Conservation (phyloP, 2,113 vertebrate genomes). For the Scortum barcoo region DNA sequence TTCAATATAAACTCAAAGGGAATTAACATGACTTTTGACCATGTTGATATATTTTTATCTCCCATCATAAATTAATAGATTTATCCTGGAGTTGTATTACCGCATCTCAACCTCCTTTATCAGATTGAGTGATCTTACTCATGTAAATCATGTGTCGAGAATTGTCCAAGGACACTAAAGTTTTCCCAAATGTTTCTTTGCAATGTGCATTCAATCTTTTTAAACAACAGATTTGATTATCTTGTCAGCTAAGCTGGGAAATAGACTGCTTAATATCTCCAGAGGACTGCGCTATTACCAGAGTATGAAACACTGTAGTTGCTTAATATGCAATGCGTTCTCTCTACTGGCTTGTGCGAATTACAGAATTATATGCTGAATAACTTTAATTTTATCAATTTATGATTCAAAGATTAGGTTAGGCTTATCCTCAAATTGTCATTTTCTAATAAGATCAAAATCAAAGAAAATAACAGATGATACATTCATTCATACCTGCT, state of each 20-base stretch:
- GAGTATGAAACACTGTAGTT: conserved; percentile 14
- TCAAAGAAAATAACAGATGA: background rate
- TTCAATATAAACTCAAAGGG: conserved; percentile 44
- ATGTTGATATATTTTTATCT: conserved; percentile 46
- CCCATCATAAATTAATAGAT: conserved; percentile 41
- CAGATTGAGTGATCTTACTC: conserved; percentile 17
- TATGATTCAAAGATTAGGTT: background rate
- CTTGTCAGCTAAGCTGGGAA: conserved; percentile 34
- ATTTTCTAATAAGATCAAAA: conserved; percentile 24
- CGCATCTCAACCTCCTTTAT: conserved; percentile 40
- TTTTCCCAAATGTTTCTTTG: conserved; percentile 56
- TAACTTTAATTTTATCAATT: background rate
- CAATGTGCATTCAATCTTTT: conserved; percentile 33
- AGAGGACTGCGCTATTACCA: conserved; percentile 17
- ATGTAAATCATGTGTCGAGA: conserved; percentile 12
- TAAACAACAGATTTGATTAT: conserved; percentile 56
- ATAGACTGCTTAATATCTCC: conserved; percentile 32
- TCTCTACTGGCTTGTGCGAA: background rate
- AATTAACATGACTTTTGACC: conserved; percentile 56
- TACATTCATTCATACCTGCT: too few species aligned
- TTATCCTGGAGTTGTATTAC: conserved; percentile 27
- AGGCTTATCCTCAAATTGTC: background rate
- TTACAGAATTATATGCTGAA: background rate
- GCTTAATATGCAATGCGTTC: conserved; percentile 9
- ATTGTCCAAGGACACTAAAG: conserved; percentile 37